Conservation (phyloP, 2,113 vertebrate genomes). For the Hemicordylus capensis region DNA sequence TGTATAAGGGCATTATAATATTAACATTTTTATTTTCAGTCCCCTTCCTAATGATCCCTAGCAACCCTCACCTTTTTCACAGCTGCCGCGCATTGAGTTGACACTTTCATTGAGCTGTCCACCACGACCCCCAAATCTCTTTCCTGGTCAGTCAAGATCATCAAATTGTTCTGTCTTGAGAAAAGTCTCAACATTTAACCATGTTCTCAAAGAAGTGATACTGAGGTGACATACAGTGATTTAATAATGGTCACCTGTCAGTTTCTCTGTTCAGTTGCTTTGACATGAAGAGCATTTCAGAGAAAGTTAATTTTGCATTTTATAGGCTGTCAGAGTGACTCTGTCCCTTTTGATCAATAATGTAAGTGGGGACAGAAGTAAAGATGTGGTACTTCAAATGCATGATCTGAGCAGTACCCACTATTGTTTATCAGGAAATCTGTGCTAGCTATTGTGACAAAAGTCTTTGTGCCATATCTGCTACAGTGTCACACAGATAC, state of each 20-base stretch:
- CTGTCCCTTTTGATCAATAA: constrained; percentile 1
- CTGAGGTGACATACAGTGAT: background rate
- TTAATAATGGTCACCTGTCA: background rate
- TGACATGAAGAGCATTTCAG: background rate
- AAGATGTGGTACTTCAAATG: background rate
- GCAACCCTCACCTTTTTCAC: no score
- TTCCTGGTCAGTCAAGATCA: no score
- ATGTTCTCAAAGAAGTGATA: background rate
- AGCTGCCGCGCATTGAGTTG: no score
- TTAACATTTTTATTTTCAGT: no score
- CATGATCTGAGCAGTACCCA: background rate
- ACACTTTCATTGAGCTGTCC: no score
- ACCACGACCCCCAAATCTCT: no score
- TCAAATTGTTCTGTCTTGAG: background rate
- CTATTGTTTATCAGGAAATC: background rate
- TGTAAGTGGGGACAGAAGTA: background rate
- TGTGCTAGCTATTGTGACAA: background rate
- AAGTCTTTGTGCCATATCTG: background rate
- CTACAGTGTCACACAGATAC: background rate
- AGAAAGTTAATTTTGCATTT: background rate
- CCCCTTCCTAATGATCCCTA: no score
- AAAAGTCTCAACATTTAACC: background rate
- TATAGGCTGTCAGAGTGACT: background rate
- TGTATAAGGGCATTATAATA: no score
- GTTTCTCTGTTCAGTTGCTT: background rate